phyloP scores from a whole-genome alignment of 2,888 invertebrate species.

The Macropis europaea region DNA sequence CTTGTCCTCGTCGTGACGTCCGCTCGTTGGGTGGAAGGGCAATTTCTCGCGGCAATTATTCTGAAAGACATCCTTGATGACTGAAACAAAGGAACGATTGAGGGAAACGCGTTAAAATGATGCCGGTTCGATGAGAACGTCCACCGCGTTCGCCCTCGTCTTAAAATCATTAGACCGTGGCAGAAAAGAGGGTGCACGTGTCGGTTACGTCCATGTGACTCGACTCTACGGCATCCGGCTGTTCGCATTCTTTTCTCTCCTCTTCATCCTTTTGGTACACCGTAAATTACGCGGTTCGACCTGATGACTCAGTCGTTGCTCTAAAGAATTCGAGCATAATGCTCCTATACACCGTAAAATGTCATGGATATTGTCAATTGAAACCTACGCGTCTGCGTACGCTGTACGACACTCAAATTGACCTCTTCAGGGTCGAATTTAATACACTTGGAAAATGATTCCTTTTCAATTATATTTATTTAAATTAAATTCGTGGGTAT shows the following conservation, averaged over 20 bases:
- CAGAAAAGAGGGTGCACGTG: conserved; percentile 62
- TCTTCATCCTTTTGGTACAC: conserved; percentile 61
- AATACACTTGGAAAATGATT: no score
- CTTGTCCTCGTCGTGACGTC: no score
- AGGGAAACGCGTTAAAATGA: conserved; percentile 13
- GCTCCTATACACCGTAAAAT: not conserved
- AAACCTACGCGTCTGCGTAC: no score
- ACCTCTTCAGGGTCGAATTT: no score
- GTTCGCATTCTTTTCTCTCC: conserved; percentile 70
- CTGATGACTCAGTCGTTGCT: conserved; percentile 43
- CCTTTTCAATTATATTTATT: no score
- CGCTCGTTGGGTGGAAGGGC: not conserved
- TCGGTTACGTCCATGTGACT: conserved; percentile 67
- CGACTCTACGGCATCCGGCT: conserved; percentile 68
- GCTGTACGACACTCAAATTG: no score
- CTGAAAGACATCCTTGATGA: no score
- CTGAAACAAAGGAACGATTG: conserved; percentile 2
- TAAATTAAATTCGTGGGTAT: no score
- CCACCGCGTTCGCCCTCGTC: conserved; percentile 42
- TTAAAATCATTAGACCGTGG: conserved; percentile 64
- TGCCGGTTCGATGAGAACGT: conserved; percentile 22
- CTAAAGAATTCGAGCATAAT: conserved; percentile 29
- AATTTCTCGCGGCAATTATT: no score
- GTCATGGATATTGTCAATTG: not conserved
- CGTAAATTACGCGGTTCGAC: conserved; percentile 44